Evolutionary conservation across 1,140 invertebrate genomes (phyloP).

Genomic region (Lanistes nyassanus): DNA sequence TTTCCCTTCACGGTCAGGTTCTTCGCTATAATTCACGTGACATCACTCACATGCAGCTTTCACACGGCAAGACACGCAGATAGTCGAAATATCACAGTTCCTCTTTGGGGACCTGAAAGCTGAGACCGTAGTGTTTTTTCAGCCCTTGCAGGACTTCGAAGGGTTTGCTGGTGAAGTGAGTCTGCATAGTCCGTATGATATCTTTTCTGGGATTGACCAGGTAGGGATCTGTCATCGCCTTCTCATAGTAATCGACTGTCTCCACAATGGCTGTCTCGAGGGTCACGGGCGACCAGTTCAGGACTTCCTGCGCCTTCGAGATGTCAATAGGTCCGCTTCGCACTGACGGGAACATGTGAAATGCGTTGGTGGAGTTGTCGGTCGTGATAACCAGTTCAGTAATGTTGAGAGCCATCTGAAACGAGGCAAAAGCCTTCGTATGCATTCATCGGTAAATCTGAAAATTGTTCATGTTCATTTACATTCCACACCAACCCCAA

Average conservation of each 20-base stretch:
- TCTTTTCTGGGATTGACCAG: slow-evolving; percentile 42
- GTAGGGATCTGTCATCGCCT: slow-evolving; percentile 39
- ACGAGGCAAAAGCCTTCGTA: background rate
- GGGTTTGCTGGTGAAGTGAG: slow-evolving; percentile 44
- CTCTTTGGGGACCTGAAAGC: slow-evolving; percentile 37
- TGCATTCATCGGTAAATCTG: background rate
- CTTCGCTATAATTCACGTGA: too few species aligned
- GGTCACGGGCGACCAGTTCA: slow-evolving; percentile 65
- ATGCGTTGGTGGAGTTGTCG: slow-evolving; percentile 45
- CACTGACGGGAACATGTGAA: slow-evolving; percentile 68
- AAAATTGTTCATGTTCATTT: too few species aligned
- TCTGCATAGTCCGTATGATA: slow-evolving; percentile 49
- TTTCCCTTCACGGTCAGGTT: too few species aligned
- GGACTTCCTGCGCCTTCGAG: slow-evolving; percentile 56
- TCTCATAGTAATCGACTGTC: slow-evolving; percentile 67
- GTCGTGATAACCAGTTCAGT: slow-evolving; percentile 43
- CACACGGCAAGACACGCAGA: background rate
- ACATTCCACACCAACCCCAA: too few species aligned
- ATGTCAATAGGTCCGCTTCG: slow-evolving; percentile 64
- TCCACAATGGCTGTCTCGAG: slow-evolving; percentile 58
- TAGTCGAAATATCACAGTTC: slow-evolving; percentile 44
- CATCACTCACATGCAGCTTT: too few species aligned
- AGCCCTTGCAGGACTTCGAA: slow-evolving; percentile 43
- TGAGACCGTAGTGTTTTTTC: slow-evolving; percentile 41
- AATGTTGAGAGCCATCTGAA: slow-evolving; percentile 38